Evolutionary conservation across 1,140 invertebrate species (phyloP).

Genomic region (Psix sp.): DNA sequence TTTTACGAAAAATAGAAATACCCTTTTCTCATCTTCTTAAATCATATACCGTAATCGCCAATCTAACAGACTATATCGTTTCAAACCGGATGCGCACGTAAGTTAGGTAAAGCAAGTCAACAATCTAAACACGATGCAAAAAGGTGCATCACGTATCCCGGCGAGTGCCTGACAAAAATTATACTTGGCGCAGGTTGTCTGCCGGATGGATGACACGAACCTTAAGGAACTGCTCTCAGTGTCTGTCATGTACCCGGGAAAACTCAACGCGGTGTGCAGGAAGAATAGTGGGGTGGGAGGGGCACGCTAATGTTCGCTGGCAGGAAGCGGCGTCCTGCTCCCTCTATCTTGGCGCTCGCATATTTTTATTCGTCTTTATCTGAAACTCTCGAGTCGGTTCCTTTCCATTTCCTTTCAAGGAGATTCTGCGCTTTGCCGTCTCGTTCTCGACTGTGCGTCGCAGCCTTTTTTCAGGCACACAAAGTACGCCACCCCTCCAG

Average conservation of each 20-base stretch:
- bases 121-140: slow-evolving; percentile 33
- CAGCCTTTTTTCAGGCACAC: slow-evolving; percentile 31
- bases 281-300: slow-evolving; percentile 32
- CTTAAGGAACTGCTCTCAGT: slow-evolving; percentile 26
- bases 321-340: slow-evolving; percentile 76
- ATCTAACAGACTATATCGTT: too few relatives aligned
- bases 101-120: slow-evolving; percentile 39
- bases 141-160: slow-evolving; percentile 28
- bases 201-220: slow-evolving; percentile 39
- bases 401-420: slow-evolving; percentile 73
- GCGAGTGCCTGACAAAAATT: neutral
- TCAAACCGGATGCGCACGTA: too few relatives aligned
- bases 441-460: slow-evolving; percentile 4
- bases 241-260: slow-evolving; percentile 47
- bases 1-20: too few relatives aligned
- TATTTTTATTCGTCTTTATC: slow-evolving; percentile 77
- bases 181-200: slow-evolving; percentile 1
- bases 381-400: slow-evolving; percentile 72
- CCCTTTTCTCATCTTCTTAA: too few relatives aligned
- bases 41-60: too few relatives aligned
- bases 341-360: slow-evolving; percentile 73
- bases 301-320: slow-evolving; percentile 65
- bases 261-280: slow-evolving; percentile 43
- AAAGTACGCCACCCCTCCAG: slow-evolving; percentile 57
- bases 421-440: slow-evolving; percentile 49